Evolutionary conservation across 2,888 invertebrate genomes (phyloP), one percentile per base, ranked within the genome.

Genomic region (Venustoraphidia nigricollis): DNA sequence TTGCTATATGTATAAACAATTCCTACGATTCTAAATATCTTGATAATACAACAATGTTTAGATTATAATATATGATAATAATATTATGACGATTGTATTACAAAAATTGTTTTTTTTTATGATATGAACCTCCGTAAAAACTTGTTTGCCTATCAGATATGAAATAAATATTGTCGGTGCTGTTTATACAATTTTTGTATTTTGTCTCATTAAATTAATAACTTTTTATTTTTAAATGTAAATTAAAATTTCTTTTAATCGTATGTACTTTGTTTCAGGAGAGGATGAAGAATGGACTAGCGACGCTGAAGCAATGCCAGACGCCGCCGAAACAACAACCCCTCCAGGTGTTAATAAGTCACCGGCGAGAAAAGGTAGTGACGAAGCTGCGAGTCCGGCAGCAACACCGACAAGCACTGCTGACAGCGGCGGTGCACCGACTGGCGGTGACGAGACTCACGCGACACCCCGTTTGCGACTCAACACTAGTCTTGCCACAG

Each of bases 401-500:
- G 55, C 75, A 81, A 59, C 83, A 79, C 68, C 70, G 77, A 54
- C 13, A 41, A 49, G n/a, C 17, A 54, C 60, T 44, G 59, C 62
- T 44, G 61, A 63, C 35, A 62, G 61, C 41, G 62, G 62, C 41
- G 60, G 60, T 44, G 57, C 59, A 46, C 56, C 56, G 49, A 52
- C 56, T 35, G 58, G 59, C 36, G 53, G 54, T 4, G 57, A 57
- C 9, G 62, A 62, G 50, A 59, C 35, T 5, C 10, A 59, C 27
- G 56, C 60, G 14, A 55, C 63, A 35, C 87, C 87, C 55, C 77
- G 82, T 58, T 70, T 88, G 58, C 77, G 88, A 54, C 74, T 88
- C 56, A 88, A 87, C 67, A 70, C 84, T 51, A 79, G 79, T 63
- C 75, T 89, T 55, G 87, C 87, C 46, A 87, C 86, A 38, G 88